phyloP scores from a whole-genome alignment of 2,113 vertebrate species.

The Coptodon bakossiorum region DNA sequence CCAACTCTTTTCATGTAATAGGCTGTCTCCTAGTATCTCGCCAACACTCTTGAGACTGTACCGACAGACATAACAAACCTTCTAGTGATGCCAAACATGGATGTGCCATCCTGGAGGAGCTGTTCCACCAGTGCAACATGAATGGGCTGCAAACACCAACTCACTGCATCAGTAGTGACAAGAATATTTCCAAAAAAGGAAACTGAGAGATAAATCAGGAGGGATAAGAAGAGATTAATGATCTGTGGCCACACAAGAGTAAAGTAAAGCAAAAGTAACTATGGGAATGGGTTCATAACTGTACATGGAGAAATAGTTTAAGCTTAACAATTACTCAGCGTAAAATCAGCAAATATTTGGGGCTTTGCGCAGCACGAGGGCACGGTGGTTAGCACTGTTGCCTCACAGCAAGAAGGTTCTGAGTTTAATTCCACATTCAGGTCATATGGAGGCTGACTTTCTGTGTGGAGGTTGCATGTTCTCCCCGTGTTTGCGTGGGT shows the following conservation, averaged over 20 bases:
- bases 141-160: neutral
- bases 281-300: neutral
- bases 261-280: neutral
- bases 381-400: neutral
- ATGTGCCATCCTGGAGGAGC: neutral
- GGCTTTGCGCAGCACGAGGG: fast-evolving
- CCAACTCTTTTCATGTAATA: neutral
- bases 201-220: neutral
- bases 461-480: neutral
- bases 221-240: neutral
- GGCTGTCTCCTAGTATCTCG: neutral
- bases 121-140: neutral
- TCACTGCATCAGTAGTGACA: neutral
- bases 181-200: neutral
- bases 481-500: neutral
- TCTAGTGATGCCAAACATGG: neutral
- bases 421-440: neutral
- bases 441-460: neutral
- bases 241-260: neutral
- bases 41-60: neutral
- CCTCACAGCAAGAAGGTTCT: neutral
- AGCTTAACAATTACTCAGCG: fast-evolving
- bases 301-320: neutral
- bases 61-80: neutral
- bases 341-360: neutral